Evolutionary conservation across 1,140 invertebrate species (phyloP).

Genomic region (Drosophila kikkawai): DNA sequence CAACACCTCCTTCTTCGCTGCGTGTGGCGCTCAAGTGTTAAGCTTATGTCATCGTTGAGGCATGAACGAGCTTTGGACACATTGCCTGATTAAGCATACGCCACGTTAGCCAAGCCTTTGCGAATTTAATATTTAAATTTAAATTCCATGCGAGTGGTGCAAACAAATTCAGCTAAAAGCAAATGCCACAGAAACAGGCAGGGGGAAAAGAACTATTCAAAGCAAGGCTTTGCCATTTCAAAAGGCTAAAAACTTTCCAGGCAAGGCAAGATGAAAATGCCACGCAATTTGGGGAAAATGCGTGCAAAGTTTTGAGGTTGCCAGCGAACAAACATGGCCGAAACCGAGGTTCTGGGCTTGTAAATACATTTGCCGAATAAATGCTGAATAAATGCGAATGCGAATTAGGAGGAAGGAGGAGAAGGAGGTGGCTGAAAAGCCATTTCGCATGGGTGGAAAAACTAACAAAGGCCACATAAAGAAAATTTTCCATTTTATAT

Average conservation of each 20-base stretch:
- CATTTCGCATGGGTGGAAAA: conserved; percentile 61
- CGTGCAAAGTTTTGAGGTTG: conserved; percentile 80
- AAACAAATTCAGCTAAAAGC: conserved; percentile 72
- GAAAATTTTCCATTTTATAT: conserved; percentile 82
- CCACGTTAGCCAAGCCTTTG: conserved; percentile 4
- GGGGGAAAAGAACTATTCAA: conserved; percentile 60
- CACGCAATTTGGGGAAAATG: conserved; percentile 78
- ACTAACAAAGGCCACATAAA: conserved; percentile 82
- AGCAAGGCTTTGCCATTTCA: conserved; percentile 40
- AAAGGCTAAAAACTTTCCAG: conserved; percentile 67
- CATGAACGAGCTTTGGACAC: conserved; percentile 75
- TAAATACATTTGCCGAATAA: conserved; percentile 78
- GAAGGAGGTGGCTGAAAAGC: not conserved
- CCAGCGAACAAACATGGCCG: conserved; percentile 71
- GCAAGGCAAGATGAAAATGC: conserved; percentile 55
- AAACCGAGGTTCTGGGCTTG: conserved; percentile 49
- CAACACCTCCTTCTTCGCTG: conserved; percentile 32
- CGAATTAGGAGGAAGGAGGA: conserved; percentile 3
- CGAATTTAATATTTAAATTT: conserved; percentile 47
- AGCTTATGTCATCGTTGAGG: conserved; percentile 77
- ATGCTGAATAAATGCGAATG: conserved; percentile 66
- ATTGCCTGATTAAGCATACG: conserved; percentile 67
- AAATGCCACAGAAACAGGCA: conserved; percentile 71
- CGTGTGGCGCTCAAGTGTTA: conserved; percentile 73
- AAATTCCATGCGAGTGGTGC: not conserved